Conservation (phyloP, 2,113 vertebrate genomes). For the Eupsittula cactorum region DNA sequence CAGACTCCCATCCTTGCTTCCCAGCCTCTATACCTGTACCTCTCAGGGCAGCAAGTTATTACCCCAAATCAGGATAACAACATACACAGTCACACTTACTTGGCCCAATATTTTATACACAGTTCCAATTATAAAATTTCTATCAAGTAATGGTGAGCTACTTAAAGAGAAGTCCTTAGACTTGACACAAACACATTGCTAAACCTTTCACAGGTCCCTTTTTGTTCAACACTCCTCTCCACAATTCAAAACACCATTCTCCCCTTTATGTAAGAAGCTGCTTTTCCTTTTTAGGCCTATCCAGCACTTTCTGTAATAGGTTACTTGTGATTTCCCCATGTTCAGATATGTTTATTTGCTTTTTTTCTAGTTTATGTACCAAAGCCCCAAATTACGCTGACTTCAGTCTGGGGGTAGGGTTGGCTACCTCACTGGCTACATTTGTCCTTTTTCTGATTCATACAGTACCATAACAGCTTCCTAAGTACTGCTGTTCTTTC, state of each 20-base stretch:
- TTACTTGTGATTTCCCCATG: neutral
- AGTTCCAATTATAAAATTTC: neutral
- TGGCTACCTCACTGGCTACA: neutral
- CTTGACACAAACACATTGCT: neutral
- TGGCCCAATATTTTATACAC: neutral
- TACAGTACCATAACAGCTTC: neutral
- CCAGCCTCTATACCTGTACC: neutral
- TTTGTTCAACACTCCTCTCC: neutral
- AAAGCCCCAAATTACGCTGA: neutral
- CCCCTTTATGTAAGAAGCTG: neutral
- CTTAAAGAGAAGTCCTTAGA: neutral
- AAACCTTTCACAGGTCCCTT: neutral
- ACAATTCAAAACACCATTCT: neutral
- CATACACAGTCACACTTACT: neutral
- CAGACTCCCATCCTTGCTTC: neutral
- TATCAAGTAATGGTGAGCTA: neutral
- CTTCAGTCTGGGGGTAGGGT: neutral
- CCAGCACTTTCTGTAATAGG: neutral
- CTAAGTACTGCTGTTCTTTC: neutral
- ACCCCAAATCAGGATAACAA: neutral
- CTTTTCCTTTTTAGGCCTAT: neutral
- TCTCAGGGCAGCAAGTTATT: neutral
- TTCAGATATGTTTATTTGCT: neutral
- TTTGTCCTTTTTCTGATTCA: neutral
- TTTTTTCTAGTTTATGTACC: neutral